phyloP scores from a whole-genome alignment of 2,888 invertebrate species.

The Drosophila sordidula region DNA sequence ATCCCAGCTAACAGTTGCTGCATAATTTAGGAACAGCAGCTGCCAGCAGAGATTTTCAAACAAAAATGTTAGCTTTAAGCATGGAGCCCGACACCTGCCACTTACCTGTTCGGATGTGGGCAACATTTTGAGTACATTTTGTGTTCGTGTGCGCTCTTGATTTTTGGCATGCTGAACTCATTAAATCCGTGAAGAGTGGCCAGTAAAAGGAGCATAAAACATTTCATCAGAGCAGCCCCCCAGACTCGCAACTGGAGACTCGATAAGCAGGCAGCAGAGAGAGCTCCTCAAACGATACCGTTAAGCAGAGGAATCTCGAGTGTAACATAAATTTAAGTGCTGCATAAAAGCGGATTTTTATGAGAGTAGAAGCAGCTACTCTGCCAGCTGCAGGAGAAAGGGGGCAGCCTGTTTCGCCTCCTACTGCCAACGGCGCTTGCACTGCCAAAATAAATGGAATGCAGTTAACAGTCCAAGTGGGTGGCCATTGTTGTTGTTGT shows the following conservation, averaged over 20 bases:
- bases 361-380: slow-evolving; percentile 34
- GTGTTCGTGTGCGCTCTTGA: slow-evolving; percentile 27
- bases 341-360: slow-evolving; percentile 74
- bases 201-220: slow-evolving; percentile 66
- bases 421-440: slow-evolving; percentile 25
- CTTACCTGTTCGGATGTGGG: neutral
- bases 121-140: slow-evolving; percentile 48
- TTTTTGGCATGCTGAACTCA: slow-evolving; percentile 42
- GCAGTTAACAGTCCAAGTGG: slow-evolving; percentile 55
- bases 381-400: neutral
- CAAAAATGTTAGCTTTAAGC: slow-evolving; percentile 3
- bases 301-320: slow-evolving; percentile 70
- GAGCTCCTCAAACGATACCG: slow-evolving; percentile 41
- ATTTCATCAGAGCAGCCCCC: slow-evolving; percentile 45
- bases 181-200: slow-evolving; percentile 48
- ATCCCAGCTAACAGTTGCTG: slow-evolving; percentile 8
- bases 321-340: slow-evolving; percentile 78
- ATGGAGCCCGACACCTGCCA: neutral
- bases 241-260: slow-evolving; percentile 25
- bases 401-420: neutral
- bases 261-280: slow-evolving; percentile 48
- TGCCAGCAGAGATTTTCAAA: slow-evolving; percentile 14
- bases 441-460: slow-evolving; percentile 66
- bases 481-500: neutral
- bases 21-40: slow-evolving; percentile 20